A percentile compares a stretch with the other conserved stretches of the same genome.
Conservation (phyloP, 2,888 invertebrate species). For the Eulithis prunata region DNA sequence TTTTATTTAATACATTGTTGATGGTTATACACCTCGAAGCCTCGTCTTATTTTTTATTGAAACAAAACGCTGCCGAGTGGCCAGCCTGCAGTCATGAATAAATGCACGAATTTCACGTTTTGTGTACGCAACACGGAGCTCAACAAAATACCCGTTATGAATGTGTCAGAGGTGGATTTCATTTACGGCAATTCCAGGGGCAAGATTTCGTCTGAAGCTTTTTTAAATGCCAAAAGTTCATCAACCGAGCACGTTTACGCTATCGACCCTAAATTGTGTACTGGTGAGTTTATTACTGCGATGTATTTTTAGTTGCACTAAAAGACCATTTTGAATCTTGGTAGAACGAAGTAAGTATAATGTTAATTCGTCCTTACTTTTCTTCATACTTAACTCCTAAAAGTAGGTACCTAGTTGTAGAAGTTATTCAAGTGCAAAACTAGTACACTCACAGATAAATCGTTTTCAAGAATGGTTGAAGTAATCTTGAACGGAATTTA, state of each 20-base stretch:
- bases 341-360: too few species aligned
- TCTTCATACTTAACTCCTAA: too few species aligned
- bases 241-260: too few species aligned
- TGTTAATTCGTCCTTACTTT: too few species aligned
- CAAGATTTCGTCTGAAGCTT: neutral
- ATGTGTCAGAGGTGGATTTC: conserved; percentile 41
- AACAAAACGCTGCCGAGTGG: conserved; percentile 25
- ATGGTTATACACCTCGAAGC: neutral
- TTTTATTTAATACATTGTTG: neutral
- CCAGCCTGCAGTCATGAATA: conserved; percentile 51
- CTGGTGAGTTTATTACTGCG: too few species aligned
- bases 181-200: neutral
- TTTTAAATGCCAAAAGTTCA: too few species aligned
- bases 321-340: too few species aligned
- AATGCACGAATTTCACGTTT: conserved; percentile 59
- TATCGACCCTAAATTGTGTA: too few species aligned
- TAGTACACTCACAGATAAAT: neutral
- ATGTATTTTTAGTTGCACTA: too few species aligned
- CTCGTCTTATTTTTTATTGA: conserved; percentile 22
- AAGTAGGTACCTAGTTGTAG: too few species aligned
- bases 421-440: too few species aligned
- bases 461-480: neutral
- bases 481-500: conserved; percentile 1
- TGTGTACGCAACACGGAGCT: conserved; percentile 51
- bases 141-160: conserved; percentile 60